These are phyloP conservation scores for Mythimna impura DNA, from an alignment of 2,888 invertebrate genomes.

Conservation along the genomic window DNA sequence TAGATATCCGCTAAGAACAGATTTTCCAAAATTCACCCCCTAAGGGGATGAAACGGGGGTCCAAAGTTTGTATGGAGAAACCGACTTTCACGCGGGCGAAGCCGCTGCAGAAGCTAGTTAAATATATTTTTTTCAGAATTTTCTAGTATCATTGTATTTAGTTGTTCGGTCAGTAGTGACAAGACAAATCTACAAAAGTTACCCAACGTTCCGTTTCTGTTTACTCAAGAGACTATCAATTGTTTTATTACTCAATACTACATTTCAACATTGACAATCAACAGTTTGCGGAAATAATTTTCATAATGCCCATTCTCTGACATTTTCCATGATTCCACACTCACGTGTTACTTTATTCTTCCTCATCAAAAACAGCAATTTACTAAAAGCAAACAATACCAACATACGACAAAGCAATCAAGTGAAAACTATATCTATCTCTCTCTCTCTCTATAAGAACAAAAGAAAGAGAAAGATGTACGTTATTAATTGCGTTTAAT, in stretches of 20 bases:
- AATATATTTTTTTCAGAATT: too few relatives aligned
- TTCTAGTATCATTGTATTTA: too few relatives aligned
- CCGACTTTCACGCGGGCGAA: too few relatives aligned
- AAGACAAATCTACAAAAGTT: too few relatives aligned
- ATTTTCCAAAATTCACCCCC: too few relatives aligned
- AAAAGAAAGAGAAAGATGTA: slow-evolving; percentile 17
- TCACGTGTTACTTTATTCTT: slow-evolving; percentile 15
- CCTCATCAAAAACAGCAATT: slow-evolving; percentile 44
- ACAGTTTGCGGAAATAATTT: slow-evolving; percentile 12
- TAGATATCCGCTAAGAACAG: too few relatives aligned
- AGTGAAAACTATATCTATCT: slow-evolving; percentile 20
- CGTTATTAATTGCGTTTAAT: slow-evolving; percentile 19
- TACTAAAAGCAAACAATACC: slow-evolving; percentile 32
- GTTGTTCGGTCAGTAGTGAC: too few relatives aligned
- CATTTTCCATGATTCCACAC: slow-evolving; percentile 21
- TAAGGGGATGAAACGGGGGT: too few relatives aligned
- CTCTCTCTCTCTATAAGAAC: slow-evolving; percentile 1
- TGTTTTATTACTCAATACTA: background rate
- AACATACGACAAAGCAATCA: slow-evolving; percentile 12
- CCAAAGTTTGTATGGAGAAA: too few relatives aligned
- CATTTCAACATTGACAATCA: slow-evolving; percentile 2
- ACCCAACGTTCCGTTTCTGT: background rate
- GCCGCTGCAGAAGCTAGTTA: too few relatives aligned
- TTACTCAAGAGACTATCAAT: slow-evolving; percentile 1
- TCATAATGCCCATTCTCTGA: background rate